Conservation (phyloP, 2,888 invertebrate genomes). For the Eilema caniola region DNA sequence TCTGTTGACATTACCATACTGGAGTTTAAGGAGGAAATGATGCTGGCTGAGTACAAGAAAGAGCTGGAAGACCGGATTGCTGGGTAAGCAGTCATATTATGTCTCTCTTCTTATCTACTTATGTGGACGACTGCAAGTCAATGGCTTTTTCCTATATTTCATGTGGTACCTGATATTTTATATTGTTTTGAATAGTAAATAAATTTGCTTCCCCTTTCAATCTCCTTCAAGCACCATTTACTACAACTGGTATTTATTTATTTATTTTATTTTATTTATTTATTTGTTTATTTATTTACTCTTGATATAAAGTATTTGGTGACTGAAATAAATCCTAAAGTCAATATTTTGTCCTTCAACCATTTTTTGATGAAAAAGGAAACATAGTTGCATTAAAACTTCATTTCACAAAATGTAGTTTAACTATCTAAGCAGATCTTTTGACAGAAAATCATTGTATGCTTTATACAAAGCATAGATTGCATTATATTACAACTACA, state of each 20-base stretch:
- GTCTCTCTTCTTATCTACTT: neutral
- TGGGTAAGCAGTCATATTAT: conserved; percentile 60
- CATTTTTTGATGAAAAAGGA: neutral
- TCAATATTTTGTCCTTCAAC: neutral
- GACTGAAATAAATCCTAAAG: neutral
- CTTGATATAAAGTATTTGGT: neutral
- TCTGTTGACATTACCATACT: conserved; percentile 78
- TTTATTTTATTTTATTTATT: no score
- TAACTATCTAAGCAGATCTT: neutral
- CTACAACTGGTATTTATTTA: no score
- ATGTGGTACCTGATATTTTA: neutral
- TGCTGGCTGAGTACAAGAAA: conserved; percentile 79
- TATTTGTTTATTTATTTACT: no score
- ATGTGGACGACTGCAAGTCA: no score
- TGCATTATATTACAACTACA: neutral
- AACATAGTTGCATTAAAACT: neutral
- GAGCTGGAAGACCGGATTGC: conserved; percentile 79
- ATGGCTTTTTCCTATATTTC: neutral
- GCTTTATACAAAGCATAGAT: neutral
- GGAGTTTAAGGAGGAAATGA: conserved; percentile 79
- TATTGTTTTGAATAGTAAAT: no score
- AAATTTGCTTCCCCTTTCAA: no score
- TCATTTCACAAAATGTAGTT: neutral
- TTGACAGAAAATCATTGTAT: neutral
- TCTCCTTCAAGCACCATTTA: no score